Conservation (phyloP, 2,888 invertebrate genomes). For the Alsophila aescularia region DNA sequence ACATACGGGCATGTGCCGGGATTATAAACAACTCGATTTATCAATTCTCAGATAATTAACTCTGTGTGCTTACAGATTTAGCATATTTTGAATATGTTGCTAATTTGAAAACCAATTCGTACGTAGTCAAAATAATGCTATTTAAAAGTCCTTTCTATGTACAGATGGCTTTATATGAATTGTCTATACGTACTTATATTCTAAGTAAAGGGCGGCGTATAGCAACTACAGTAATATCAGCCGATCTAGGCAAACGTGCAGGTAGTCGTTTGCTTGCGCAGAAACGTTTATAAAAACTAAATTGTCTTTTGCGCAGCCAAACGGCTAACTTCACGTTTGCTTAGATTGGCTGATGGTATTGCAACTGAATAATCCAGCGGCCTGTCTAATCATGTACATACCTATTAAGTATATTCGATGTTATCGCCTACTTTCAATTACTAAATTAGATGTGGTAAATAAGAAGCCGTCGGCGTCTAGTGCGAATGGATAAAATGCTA, state of each 20-base stretch:
- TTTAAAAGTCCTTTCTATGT: too few relatives aligned
- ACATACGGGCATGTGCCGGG: conserved; percentile 53
- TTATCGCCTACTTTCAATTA: conserved; percentile 46
- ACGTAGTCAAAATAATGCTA: too few relatives aligned
- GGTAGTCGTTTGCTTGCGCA: too few relatives aligned
- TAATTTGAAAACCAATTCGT: background rate
- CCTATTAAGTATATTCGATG: conserved; percentile 17
- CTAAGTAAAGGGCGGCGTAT: background rate
- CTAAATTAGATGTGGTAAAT: conserved; percentile 46
- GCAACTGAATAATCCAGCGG: conserved; percentile 18
- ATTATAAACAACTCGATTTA: conserved; percentile 21
- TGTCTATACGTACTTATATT: background rate
- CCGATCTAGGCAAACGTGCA: too few relatives aligned
- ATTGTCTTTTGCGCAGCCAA: too few relatives aligned
- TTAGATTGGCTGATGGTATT: too few relatives aligned
- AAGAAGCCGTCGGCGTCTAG: conserved; percentile 46
- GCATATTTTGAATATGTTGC: background rate
- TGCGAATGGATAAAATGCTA: conserved; percentile 50
- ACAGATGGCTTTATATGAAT: background rate
- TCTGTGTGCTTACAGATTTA: background rate
- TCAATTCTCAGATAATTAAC: conserved; percentile 14
- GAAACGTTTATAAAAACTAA: too few relatives aligned
- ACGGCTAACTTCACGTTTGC: too few relatives aligned
- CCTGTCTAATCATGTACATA: conserved; percentile 26
- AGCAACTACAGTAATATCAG: too few relatives aligned